Conservation (phyloP, 2,888 invertebrate species). For the Ectropis crepuscularia region DNA sequence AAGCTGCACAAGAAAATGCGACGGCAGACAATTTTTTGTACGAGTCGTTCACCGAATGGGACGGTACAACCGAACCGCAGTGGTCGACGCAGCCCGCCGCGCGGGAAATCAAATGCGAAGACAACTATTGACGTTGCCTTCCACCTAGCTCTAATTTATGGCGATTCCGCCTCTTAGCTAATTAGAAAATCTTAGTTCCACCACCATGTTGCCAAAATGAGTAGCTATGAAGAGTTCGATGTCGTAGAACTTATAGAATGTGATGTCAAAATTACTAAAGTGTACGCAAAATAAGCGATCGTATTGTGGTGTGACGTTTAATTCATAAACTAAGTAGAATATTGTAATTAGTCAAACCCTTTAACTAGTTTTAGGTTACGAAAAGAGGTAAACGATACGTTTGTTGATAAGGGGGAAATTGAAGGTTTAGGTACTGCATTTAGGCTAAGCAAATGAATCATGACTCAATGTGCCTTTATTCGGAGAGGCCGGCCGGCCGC, state of each 20-base stretch:
- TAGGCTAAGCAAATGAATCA: slow-evolving; percentile 75
- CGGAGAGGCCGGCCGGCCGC: slow-evolving; percentile 76
- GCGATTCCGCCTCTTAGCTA: slow-evolving; percentile 72
- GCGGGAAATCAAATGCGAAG: slow-evolving; percentile 80
- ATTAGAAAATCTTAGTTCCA: slow-evolving; percentile 80
- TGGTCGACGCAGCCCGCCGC: slow-evolving; percentile 71
- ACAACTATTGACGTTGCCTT: slow-evolving; percentile 70
- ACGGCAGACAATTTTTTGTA: slow-evolving; percentile 70
- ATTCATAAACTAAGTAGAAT: slow-evolving; percentile 67
- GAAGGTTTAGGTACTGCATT: slow-evolving; percentile 70
- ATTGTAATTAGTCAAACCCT: slow-evolving; percentile 64
- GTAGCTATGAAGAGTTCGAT: slow-evolving; percentile 70
- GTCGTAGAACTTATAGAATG: slow-evolving; percentile 75
- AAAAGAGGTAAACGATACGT: slow-evolving; percentile 56
- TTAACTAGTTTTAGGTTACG: slow-evolving; percentile 77
- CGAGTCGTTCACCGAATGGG: slow-evolving; percentile 77
- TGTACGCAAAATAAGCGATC: slow-evolving; percentile 68
- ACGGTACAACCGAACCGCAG: slow-evolving; percentile 67
- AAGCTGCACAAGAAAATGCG: slow-evolving; percentile 74
- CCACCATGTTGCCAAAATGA: slow-evolving; percentile 83
- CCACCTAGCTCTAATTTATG: slow-evolving; percentile 67
- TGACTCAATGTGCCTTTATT: slow-evolving; percentile 83
- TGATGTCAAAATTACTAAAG: slow-evolving; percentile 75
- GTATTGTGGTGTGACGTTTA: slow-evolving; percentile 79
- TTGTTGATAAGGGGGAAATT: slow-evolving; percentile 58